These are phyloP conservation scores for Motacilla alba DNA, from an alignment of 2,113 vertebrate species.

Conservation along the genomic window DNA sequence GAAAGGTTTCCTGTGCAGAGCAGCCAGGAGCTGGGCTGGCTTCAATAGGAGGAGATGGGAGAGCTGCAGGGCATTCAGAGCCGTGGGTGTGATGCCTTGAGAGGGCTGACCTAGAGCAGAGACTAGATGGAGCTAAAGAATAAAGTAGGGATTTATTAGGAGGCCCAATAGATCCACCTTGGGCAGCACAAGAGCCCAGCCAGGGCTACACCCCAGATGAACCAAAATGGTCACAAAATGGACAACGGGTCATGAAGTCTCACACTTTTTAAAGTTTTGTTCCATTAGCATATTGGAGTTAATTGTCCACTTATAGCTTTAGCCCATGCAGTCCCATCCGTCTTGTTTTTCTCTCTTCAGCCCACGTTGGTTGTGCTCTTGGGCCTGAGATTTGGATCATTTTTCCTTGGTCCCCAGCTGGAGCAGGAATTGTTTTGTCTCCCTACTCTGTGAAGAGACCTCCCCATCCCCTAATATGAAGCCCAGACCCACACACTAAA, in stretches of 20 bases:
- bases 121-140: background rate
- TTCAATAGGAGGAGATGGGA: background rate
- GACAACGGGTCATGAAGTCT: background rate
- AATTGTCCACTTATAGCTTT: background rate
- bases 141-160: background rate
- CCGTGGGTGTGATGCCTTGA: background rate
- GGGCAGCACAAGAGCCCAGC: background rate
- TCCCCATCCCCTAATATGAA: background rate
- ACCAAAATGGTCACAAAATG: background rate
- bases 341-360: background rate
- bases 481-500: background rate
- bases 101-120: background rate
- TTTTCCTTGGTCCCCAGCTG: background rate
- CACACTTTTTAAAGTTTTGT: background rate
- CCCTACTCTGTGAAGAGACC: background rate
- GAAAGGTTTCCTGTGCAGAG: background rate
- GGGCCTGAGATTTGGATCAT: background rate
- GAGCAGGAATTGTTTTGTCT: background rate
- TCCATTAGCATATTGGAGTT: background rate
- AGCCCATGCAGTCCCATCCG: background rate
- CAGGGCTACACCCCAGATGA: too few species aligned
- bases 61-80: background rate
- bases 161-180: background rate
- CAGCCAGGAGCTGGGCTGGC: constrained; percentile 31
- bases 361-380: background rate